phyloP scores from a whole-genome alignment of 2,113 vertebrate species.

The Istiophorus platypterus region DNA sequence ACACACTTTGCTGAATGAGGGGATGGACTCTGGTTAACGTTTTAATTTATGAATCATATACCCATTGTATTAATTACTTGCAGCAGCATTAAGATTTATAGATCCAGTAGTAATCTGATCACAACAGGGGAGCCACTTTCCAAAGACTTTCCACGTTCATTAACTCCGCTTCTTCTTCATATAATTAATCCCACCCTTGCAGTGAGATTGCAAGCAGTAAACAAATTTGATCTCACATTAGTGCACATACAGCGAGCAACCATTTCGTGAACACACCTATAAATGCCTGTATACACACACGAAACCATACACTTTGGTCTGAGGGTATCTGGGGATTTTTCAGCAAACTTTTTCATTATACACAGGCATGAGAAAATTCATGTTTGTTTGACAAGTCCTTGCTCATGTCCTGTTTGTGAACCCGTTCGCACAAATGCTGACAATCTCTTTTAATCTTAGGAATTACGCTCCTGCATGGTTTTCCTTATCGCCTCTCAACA shows the following conservation, averaged over 20 bases:
- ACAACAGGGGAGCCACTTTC: conserved; percentile 29
- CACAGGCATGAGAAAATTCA: neutral
- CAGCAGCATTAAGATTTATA: conserved; percentile 22
- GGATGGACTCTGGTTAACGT: neutral
- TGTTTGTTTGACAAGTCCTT: conserved; percentile 8
- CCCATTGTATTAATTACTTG: conserved; percentile 3
- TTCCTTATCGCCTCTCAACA: conserved; percentile 32
- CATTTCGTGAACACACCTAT: neutral
- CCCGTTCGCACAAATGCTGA: conserved; percentile 36
- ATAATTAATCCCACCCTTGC: conserved; percentile 41
- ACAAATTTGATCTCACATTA: conserved; percentile 21
- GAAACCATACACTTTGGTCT: neutral
- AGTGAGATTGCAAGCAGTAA: conserved; percentile 8
- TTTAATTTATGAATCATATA: neutral
- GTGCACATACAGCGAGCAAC: neutral
- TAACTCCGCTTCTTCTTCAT: conserved; percentile 27
- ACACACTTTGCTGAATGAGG: neutral
- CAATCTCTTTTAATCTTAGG: conserved; percentile 35
- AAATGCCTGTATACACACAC: neutral
- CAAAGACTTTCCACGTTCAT: conserved; percentile 36
- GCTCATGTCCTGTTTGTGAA: neutral
- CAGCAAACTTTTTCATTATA: neutral
- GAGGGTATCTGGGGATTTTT: neutral
- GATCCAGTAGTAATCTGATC: conserved; percentile 3
- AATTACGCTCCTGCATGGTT: conserved; percentile 12